Base-by-base conservation (phyloP, 2,888 invertebrate species). In the Octonoba sinensis region DNA sequence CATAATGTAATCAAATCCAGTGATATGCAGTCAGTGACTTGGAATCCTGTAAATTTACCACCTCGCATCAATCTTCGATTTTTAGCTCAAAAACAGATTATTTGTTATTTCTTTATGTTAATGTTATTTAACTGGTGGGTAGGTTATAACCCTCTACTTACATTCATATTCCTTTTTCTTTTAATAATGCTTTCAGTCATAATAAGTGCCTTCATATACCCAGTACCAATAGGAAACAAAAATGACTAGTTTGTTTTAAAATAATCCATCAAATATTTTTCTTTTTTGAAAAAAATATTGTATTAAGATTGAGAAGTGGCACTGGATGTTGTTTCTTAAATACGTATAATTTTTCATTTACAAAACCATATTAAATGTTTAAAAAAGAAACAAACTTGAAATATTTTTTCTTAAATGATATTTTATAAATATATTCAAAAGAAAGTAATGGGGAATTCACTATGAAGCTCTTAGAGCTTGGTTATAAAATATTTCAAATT, bases 51-150 rank as follows among this genome's bases (percentile, higher is more conserved):
- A 82, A 89, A 91, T 27, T 88, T 94, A 60, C 93, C 93, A 0
- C 92, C 94, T 0, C 89, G 94, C 66, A 86, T 94, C 12, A 93
- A 93, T 64, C 88, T 95, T 64, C 90, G 95, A 56, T 89, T 90
- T 66, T 89, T 93, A 18, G 94, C 93, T 6, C 92, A 92, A 67
- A 91, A 93, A 85, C 90, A 90, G 54, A 84, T 91, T 11, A 56
- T 91, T 3, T 89, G 90, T 54, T 91, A 90, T 88, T 85, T 91
- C 57, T 89, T 91, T 70, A 91, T 91, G 60, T 91, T 90, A 84
- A 90, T 90, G 81, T 88, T 89, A n/a, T 83, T 90, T n/a, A 88
- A 57, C 18, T 85, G 84, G 44, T 70, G 66, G 27, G 84, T 67
- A 44, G 84, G 85, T 3, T 85, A 66, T 57, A 59, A 67, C 65